Evolutionary conservation across 2,888 invertebrate genomes (phyloP).

Genomic region (Reticulitermes lucifugus): DNA sequence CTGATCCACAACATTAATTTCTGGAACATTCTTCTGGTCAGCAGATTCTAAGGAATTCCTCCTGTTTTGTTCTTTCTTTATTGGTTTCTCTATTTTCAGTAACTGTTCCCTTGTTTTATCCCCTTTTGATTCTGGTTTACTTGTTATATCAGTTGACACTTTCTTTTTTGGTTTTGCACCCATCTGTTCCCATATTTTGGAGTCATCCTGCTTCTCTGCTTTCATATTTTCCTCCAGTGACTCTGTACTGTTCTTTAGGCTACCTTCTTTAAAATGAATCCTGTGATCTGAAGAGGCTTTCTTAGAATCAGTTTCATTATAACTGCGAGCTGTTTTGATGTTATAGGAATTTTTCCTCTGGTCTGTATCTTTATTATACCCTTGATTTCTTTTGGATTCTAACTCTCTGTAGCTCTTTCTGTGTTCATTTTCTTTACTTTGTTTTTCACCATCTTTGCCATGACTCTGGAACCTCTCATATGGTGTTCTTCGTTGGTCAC

Average conservation of each 20-base stretch:
- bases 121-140: not conserved
- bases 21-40: not conserved
- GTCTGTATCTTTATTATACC: slow-evolving; percentile 34
- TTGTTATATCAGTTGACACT: not conserved
- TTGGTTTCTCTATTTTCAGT: not conserved
- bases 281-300: slow-evolving; percentile 12
- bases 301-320: slow-evolving; percentile 29
- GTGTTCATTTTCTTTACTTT: slow-evolving; percentile 29
- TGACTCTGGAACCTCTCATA: slow-evolving; percentile 37
- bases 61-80: not conserved
- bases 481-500: slow-evolving; percentile 15
- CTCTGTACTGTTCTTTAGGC: slow-evolving; percentile 12
- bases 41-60: slow-evolving; percentile 13
- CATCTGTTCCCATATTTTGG: slow-evolving; percentile 45
- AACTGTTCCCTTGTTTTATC: slow-evolving; percentile 53
- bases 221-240: slow-evolving; percentile 20
- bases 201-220: slow-evolving; percentile 12
- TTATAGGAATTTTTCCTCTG: slow-evolving; percentile 14
- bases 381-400: slow-evolving; percentile 23
- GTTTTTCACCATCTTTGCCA: slow-evolving; percentile 40
- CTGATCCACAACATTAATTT: slow-evolving; percentile 67
- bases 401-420: slow-evolving; percentile 38
- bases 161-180: slow-evolving; percentile 48
- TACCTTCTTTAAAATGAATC: slow-evolving; percentile 18
- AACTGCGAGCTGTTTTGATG: not conserved